Evolutionary conservation across 2,113 vertebrate species (phyloP).

Genomic region (Lamprotornis superbus): DNA sequence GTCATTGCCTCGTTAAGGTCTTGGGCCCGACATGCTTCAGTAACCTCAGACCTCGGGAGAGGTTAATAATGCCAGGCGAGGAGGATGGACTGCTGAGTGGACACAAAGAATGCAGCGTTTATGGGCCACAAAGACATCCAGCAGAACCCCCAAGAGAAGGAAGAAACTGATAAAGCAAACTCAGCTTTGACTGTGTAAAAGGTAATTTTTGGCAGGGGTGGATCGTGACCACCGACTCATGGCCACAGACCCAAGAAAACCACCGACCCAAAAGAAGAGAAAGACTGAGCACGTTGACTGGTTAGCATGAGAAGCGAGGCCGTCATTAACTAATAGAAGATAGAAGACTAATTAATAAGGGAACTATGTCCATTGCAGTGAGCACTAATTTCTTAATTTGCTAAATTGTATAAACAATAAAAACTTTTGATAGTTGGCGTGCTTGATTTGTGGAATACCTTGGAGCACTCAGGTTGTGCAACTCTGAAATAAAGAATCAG

Average conservation of each 20-base stretch:
- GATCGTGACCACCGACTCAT: not conserved
- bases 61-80: not conserved
- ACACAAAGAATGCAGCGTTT: not conserved
- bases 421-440: accelerated
- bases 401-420: not conserved
- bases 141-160: not conserved
- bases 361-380: not conserved
- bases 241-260: not conserved
- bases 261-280: not conserved
- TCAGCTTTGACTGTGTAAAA: accelerated
- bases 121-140: not conserved
- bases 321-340: too few species aligned
- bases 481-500: not conserved
- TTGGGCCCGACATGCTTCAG: too few species aligned
- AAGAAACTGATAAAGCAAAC: not conserved
- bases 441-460: not conserved
- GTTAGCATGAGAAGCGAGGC: accelerated
- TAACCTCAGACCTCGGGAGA: not conserved
- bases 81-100: not conserved
- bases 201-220: not conserved
- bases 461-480: not conserved
- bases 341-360: not conserved
- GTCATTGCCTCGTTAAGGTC: not conserved
- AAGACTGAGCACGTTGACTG: not conserved
- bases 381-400: not conserved